Base-by-base conservation (phyloP, 2,888 invertebrate genomes). In the Aphodius granarius region DNA sequence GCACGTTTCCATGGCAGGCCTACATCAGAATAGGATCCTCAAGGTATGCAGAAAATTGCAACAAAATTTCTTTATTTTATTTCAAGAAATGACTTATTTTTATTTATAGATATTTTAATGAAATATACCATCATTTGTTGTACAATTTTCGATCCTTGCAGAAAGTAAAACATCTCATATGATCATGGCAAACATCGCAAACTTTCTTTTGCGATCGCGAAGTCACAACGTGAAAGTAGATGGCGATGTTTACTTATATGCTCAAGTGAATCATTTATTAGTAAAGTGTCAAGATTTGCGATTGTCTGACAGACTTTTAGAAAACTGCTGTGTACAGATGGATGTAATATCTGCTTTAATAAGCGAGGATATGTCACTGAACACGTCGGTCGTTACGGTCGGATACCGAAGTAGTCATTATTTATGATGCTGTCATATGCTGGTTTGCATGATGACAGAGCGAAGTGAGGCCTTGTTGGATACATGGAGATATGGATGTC, bases 1-100 rank as follows among this genome's bases (percentile, higher is more conserved):
- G 96, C 18, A 95, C 95, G 77, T 97, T 97, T 85, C 97, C 97
- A 20, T 97, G 97, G 97, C 97, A 97, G 89, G 96, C 97, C 0
- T 97, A 97, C 88, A 97, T 97, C 83, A 90, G 97, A 84, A 97
- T 97, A 77, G 97, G 97, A 78, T 96, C 97, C 66, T 96, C 96
- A 81, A 92, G 93, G 93, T 93, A 88, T 86, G 78, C 70, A 22
- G 22, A 20, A 17, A 66, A 66, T 13, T 43, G 13, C n/a, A 63
- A 63, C 16, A 63, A 63, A 63, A 63, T 16, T 1, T n/a, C n/a
- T n/a, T n/a, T n/a, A n/a, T n/a, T n/a, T n/a, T n/a, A n/a, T n/a
- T n/a, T n/a, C n/a, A n/a, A n/a, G n/a, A n/a, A n/a, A n/a, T n/a
- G n/a, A n/a, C n/a, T n/a, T n/a, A n/a, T n/a, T n/a, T n/a, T n/a